phyloP scores from a whole-genome alignment of 2,888 invertebrate species.

The Panzeria rudis region DNA sequence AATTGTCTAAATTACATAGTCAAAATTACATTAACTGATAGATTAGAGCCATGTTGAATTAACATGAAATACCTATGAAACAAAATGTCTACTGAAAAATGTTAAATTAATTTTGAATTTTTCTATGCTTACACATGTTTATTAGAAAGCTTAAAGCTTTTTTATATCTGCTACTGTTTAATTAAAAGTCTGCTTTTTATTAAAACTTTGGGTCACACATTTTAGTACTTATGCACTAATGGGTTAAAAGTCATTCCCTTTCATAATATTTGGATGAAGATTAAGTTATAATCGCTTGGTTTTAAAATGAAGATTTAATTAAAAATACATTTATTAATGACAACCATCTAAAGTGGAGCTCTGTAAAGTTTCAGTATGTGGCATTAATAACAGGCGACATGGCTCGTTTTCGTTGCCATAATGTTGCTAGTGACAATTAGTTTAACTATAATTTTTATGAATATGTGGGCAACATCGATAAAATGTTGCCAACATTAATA shows the following conservation, averaged over 20 bases:
- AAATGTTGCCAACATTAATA: not conserved
- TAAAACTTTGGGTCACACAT: not conserved
- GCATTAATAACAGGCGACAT: conserved; percentile 25
- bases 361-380: conserved; percentile 19
- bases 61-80: no score
- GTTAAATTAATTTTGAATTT: no score
- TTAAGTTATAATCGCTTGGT: conserved; percentile 4
- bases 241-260: not conserved
- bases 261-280: not conserved
- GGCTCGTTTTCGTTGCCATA: conserved; percentile 7
- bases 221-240: not conserved
- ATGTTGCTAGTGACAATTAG: conserved; percentile 1
- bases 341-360: conserved; percentile 46
- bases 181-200: not conserved
- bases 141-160: not conserved
- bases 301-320: conserved; percentile 50
- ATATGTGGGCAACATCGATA: conserved; percentile 4
- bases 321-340: conserved; percentile 64
- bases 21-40: no score
- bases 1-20: no score
- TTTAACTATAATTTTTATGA: not conserved
- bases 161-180: not conserved
- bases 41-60: no score
- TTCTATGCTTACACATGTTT: no score
- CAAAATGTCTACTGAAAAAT: no score